Percentiles rank a stretch among this genome's conserved stretches.
These are phyloP conservation scores for Phrynosoma platyrhinos DNA, from an alignment of 2,113 vertebrate species.

Conservation along the genomic window DNA sequence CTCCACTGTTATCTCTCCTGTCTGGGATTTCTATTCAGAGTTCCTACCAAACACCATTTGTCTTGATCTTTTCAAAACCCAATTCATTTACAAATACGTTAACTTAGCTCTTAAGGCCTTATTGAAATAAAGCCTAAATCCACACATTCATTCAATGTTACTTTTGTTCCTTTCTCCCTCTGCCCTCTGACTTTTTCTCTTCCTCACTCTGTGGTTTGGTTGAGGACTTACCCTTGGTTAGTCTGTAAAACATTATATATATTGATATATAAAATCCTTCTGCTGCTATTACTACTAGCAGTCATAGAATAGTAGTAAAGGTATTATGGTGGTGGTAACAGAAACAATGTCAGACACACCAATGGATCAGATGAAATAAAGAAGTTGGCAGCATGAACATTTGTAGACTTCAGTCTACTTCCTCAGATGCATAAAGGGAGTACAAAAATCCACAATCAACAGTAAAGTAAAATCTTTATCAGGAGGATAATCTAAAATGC, in stretches of 20 bases:
- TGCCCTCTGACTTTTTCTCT: background rate
- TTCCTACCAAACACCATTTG: too few relatives aligned
- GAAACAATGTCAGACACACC: background rate
- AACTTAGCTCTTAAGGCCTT: too few relatives aligned
- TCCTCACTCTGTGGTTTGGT: background rate
- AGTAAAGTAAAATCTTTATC: too few relatives aligned
- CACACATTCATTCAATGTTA: too few relatives aligned
- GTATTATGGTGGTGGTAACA: background rate
- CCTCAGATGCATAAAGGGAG: background rate
- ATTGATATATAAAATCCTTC: background rate
- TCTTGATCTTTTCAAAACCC: background rate
- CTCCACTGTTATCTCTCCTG: background rate
- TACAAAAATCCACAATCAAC: background rate
- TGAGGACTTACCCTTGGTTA: too few relatives aligned
- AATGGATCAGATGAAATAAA: background rate
- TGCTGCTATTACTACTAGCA: too few relatives aligned
- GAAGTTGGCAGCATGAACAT: too few relatives aligned
- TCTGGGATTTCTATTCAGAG: background rate
- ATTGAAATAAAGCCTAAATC: too few relatives aligned
- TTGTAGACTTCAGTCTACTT: too few relatives aligned
- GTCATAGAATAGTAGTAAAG: too few relatives aligned
- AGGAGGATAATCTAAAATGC: too few relatives aligned
- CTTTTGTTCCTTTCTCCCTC: background rate
- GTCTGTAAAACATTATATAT: background rate
- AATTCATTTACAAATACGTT: too few relatives aligned